A percentile compares a stretch with the other conserved stretches of the same genome.
phyloP scores from a whole-genome alignment of 2,113 vertebrate species.

The Dromiciops gliroides region DNA sequence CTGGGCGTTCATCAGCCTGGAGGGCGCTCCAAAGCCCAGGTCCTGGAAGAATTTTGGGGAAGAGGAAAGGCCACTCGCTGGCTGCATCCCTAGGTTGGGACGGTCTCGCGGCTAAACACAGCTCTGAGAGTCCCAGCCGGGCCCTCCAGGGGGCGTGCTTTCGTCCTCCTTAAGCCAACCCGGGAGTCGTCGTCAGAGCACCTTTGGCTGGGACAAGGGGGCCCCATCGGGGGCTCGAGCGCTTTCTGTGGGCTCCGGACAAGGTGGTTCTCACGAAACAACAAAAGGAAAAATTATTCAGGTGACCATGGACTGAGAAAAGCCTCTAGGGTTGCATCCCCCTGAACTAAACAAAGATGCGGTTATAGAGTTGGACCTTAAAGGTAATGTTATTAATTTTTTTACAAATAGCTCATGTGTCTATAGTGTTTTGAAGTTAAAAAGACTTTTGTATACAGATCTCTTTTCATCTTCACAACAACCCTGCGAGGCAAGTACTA shows the following conservation, averaged over 20 bases:
- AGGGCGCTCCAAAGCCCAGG: fast-evolving
- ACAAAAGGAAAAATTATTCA: background rate
- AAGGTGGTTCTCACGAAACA: no score
- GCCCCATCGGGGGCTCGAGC: background rate
- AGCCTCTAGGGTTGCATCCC: background rate
- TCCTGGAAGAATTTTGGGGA: fast-evolving
- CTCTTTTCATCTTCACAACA: background rate
- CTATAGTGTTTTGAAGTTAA: background rate
- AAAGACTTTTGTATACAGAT: background rate
- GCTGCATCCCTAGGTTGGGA: fast-evolving
- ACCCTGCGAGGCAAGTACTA: background rate
- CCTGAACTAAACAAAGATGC: background rate
- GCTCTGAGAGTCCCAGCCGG: background rate
- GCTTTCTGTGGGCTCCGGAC: background rate
- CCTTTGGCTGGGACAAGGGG: background rate
- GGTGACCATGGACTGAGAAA: background rate
- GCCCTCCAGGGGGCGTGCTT: slow-evolving; percentile 52
- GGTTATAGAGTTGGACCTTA: background rate
- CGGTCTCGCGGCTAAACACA: fast-evolving
- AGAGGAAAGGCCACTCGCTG: no score
- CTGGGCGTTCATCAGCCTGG: fast-evolving
- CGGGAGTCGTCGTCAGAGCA: background rate
- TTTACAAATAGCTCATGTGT: background rate
- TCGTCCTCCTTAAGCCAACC: background rate
- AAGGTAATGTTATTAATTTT: no score